Evolutionary conservation across 1,140 invertebrate species (phyloP).

Genomic region (Heliconius hewitsoni): DNA sequence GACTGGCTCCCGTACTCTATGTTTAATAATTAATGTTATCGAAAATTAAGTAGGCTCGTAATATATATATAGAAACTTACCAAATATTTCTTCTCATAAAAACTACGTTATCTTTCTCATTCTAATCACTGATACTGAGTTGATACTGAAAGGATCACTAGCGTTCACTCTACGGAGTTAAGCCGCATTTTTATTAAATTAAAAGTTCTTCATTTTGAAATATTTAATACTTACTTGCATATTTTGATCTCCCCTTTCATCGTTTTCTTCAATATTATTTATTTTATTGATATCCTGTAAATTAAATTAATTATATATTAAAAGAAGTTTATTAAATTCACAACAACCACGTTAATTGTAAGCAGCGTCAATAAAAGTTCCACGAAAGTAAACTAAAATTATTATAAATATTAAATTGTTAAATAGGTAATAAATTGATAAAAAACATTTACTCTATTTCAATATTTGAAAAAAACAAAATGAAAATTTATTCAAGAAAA

Average conservation of each 20-base stretch:
- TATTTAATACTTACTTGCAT: background rate
- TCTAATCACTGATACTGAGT: background rate
- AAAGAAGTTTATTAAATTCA: too few species aligned
- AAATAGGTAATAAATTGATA: too few species aligned
- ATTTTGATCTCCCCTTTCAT: background rate
- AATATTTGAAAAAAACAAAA: too few species aligned
- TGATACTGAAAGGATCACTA: slow-evolving; percentile 1
- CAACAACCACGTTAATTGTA: too few species aligned
- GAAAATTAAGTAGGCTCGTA: background rate
- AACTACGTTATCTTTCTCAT: background rate
- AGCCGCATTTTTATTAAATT: background rate
- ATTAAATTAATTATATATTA: background rate
- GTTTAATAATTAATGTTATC: too few species aligned
- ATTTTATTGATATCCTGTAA: background rate
- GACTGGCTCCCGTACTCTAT: too few species aligned
- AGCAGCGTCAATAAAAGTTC: too few species aligned
- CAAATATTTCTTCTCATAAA: background rate
- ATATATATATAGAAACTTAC: background rate
- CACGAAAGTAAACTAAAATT: too few species aligned
- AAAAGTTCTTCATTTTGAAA: background rate
- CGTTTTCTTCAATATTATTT: background rate
- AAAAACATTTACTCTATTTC: background rate
- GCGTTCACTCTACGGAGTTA: background rate
- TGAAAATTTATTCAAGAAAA: background rate
- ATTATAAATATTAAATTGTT: too few species aligned